Percentiles rank a stretch among this genome's conserved stretches.
phyloP scores from a whole-genome alignment of 35 echinoderm and acorn worm species.

The Diadema setosum region DNA sequence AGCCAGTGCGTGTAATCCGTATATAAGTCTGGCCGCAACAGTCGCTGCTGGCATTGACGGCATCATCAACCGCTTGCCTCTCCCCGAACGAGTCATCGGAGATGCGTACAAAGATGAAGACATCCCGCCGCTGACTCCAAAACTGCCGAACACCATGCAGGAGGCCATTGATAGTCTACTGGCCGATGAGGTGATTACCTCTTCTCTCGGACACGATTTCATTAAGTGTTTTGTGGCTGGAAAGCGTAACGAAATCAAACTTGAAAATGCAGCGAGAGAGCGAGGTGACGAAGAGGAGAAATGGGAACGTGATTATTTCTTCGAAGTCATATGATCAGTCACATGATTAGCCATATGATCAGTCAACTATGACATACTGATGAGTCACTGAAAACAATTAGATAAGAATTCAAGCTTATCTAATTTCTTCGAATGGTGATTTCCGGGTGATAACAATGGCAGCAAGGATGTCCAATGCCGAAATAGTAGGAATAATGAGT shows the following conservation, averaged over 20 bases:
- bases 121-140: conserved; percentile 1
- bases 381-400: too few species aligned
- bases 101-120: conserved; percentile 13
- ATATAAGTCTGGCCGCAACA: conserved; percentile 31
- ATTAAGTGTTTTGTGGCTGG: conserved; percentile 16
- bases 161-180: background rate
- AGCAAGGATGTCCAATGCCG: too few species aligned
- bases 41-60: conserved; percentile 50
- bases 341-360: too few species aligned
- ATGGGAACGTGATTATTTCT: background rate
- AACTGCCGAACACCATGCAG: background rate
- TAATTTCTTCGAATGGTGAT: too few species aligned
- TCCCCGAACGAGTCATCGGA: background rate
- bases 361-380: too few species aligned
- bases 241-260: background rate
- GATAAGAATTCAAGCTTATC: too few species aligned
- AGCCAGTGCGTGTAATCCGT: conserved; percentile 1
- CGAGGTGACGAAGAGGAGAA: background rate
- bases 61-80: background rate
- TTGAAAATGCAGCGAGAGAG: background rate
- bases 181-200: background rate
- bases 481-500: too few species aligned
- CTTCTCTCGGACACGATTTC: background rate
- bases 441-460: too few species aligned
- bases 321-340: background rate